phyloP scores from a whole-genome alignment of 2,113 vertebrate species.

The Malurus cyaneus region DNA sequence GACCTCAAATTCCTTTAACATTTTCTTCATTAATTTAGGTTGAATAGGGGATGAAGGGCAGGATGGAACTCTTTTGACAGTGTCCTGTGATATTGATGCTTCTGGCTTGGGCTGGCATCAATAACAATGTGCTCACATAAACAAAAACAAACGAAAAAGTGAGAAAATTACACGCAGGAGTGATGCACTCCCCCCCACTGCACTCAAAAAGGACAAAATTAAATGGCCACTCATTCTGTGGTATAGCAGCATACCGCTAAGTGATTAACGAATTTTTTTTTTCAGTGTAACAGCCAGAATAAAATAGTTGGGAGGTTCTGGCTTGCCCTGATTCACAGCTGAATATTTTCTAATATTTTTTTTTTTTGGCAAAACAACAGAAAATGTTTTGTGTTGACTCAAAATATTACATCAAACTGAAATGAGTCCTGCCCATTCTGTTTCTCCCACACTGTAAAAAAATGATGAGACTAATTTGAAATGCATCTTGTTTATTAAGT shows the following conservation, averaged over 20 bases:
- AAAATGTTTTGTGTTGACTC: slow-evolving; percentile 3
- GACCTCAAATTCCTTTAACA: neutral
- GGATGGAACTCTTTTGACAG: neutral
- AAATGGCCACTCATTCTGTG: neutral
- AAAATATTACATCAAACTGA: neutral
- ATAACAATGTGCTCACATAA: neutral
- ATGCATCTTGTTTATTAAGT: slow-evolving; percentile 11
- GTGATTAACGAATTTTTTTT: neutral
- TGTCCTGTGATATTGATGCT: neutral
- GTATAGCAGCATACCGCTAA: neutral
- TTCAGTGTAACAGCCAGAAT: neutral
- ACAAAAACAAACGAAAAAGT: neutral
- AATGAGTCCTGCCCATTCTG: rapidly evolving
- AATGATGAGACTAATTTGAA: neutral
- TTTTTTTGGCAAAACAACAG: neutral
- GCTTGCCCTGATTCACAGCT: neutral
- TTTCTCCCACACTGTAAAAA: neutral
- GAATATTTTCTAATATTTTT: neutral
- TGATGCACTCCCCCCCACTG: neutral
- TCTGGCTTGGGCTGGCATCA: neutral
- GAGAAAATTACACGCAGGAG: neutral
- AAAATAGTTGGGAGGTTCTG: neutral
- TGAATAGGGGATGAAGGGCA: neutral
- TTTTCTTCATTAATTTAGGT: neutral
- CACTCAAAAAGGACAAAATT: neutral